Evolutionary conservation across 1,140 invertebrate species (phyloP).

Genomic region (Bombus balteatus): DNA sequence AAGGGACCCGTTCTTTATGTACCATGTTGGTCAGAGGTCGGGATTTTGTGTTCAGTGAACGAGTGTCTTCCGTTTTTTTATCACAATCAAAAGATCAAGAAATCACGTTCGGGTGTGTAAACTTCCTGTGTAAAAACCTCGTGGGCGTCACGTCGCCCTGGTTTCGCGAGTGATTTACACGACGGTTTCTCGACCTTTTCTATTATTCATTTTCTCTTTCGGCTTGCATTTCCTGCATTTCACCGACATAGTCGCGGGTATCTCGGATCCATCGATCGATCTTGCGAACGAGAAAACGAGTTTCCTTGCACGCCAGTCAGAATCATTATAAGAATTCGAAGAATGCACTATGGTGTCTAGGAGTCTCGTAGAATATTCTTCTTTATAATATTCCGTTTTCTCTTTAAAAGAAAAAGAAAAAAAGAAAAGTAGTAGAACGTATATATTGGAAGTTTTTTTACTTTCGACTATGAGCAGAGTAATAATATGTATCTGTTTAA

Average conservation of each 20-base stretch:
- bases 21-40: no score
- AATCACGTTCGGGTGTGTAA: neutral
- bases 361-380: neutral
- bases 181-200: constrained; percentile 46
- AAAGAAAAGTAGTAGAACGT: no score
- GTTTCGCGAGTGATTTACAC: constrained; percentile 40
- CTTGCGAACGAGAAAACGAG: constrained; percentile 50
- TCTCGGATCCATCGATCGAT: constrained; percentile 47
- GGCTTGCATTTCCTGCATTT: constrained; percentile 58
- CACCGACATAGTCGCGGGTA: constrained; percentile 24
- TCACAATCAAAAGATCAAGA: neutral
- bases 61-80: neutral
- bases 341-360: neutral
- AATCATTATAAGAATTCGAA: constrained; percentile 27
- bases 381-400: neutral
- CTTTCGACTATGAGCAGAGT: neutral
- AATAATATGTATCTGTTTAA: no score
- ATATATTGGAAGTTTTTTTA: neutral
- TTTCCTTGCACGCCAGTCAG: constrained; percentile 45
- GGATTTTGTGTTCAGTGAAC: neutral
- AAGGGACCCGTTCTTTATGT: no score
- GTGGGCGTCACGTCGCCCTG: constrained; percentile 10
- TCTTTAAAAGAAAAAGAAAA: no score
- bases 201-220: constrained; percentile 55
- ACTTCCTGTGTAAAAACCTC: constrained; percentile 5